These are phyloP conservation scores for Todiramphus chloris DNA, from an alignment of 2,113 vertebrate genomes.

Conservation along the genomic window DNA sequence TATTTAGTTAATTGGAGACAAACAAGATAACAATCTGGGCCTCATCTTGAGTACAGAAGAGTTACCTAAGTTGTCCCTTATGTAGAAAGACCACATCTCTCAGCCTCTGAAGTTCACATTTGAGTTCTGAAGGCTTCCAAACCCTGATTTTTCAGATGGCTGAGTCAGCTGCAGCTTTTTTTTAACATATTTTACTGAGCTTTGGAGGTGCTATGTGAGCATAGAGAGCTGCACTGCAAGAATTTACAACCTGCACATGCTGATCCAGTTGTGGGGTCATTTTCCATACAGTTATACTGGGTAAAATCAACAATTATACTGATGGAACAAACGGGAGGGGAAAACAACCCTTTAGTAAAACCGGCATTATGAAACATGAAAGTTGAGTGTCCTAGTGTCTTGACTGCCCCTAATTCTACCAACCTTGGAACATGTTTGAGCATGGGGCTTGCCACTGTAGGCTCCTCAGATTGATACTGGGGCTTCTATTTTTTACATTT, in stretches of 20 bases:
- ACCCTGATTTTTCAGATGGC: neutral
- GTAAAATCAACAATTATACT: neutral
- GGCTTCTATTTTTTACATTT: conserved; percentile 7
- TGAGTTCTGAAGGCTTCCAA: neutral
- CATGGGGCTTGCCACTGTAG: neutral
- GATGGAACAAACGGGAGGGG: neutral
- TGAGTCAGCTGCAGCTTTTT: neutral
- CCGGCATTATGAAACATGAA: neutral
- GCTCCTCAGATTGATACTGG: neutral
- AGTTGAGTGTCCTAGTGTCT: neutral
- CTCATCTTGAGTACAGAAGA: neutral
- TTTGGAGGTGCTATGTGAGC: neutral
- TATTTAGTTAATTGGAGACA: neutral
- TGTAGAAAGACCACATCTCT: neutral
- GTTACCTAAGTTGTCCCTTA: neutral
- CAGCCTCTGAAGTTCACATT: neutral
- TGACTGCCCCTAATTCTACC: neutral
- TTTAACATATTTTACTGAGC: neutral
- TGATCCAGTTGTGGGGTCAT: neutral
- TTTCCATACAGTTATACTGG: neutral
- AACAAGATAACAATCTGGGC: neutral
- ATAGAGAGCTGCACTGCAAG: neutral
- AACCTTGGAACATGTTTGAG: neutral
- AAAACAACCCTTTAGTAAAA: neutral
- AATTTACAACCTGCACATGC: neutral